phyloP scores from a whole-genome alignment of 2,113 vertebrate species.

The Xenopus tropicalis region UCB_Xtro_10.0 CM004450.2:62991501-62992000 shows the following conservation, averaged over 20 bases:
- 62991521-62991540: too few species aligned
- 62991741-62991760: constrained; percentile 1
- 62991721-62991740: not conserved
- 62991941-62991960: too few species aligned
- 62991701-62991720: not conserved
- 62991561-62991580: constrained; percentile 1
- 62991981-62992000: too few species aligned
- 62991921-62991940: too few species aligned
- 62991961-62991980: too few species aligned
- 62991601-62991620: not conserved
- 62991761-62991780: not conserved
- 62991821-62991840: not conserved
- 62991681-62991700: constrained; percentile 7
- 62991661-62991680: not conserved
- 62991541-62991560: too few species aligned
- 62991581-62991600: constrained; percentile 15
- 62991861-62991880: too few species aligned
- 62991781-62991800: not conserved
- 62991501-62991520: too few species aligned
- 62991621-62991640: constrained; percentile 14
- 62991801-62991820: constrained; percentile 1
- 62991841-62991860: too few species aligned
- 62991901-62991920: too few species aligned
- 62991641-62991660: not conserved
- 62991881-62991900: too few species aligned